Percentiles rank a stretch among this genome's conserved stretches.
Evolutionary conservation across 2,797 vertebrate species (phyloP).

Genomic region (Gymnodraco acuticeps): DNA sequence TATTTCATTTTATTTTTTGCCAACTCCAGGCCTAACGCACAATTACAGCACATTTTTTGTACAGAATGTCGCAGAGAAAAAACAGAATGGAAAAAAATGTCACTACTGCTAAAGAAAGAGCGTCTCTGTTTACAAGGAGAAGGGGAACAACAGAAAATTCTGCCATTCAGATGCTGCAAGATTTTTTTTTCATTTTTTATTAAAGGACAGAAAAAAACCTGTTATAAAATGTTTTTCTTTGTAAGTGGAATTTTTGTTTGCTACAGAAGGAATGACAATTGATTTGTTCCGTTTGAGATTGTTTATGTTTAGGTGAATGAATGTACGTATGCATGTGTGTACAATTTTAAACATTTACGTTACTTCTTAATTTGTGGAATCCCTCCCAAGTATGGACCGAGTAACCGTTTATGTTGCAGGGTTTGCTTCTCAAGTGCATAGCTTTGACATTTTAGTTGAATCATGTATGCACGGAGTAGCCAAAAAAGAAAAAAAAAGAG

Average conservation of each 20-base stretch:
- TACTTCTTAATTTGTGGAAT: slow-evolving; percentile 77
- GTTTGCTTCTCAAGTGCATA: slow-evolving; percentile 89
- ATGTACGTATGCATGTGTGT: slow-evolving; percentile 73
- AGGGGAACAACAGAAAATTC: slow-evolving; percentile 88
- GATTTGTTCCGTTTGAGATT: slow-evolving; percentile 83
- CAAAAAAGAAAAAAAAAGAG: slow-evolving; percentile 69
- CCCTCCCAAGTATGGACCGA: slow-evolving; percentile 80
- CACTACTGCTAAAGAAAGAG: slow-evolving; percentile 92
- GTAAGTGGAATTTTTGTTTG: slow-evolving; percentile 88
- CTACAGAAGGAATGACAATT: slow-evolving; percentile 89
- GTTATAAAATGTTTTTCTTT: slow-evolving; percentile 89
- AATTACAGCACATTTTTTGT: slow-evolving; percentile 96
- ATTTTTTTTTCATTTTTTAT: slow-evolving; percentile 81
- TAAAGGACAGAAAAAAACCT: slow-evolving; percentile 89
- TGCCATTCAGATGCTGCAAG: slow-evolving; percentile 90
- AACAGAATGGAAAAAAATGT: slow-evolving; percentile 88
- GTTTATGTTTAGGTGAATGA: slow-evolving; percentile 72
- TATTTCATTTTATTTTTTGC: slow-evolving; percentile 87
- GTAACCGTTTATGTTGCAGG: slow-evolving; percentile 78
- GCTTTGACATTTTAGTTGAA: slow-evolving; percentile 87
- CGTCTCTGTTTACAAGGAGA: slow-evolving; percentile 87
- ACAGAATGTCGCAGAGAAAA: slow-evolving; percentile 93
- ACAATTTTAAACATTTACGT: slow-evolving; percentile 77
- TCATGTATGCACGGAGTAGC: slow-evolving; percentile 93
- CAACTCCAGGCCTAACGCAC: slow-evolving; percentile 97